Conservation (phyloP, 1,140 invertebrate species). For the Tetramorium alpestre region DNA sequence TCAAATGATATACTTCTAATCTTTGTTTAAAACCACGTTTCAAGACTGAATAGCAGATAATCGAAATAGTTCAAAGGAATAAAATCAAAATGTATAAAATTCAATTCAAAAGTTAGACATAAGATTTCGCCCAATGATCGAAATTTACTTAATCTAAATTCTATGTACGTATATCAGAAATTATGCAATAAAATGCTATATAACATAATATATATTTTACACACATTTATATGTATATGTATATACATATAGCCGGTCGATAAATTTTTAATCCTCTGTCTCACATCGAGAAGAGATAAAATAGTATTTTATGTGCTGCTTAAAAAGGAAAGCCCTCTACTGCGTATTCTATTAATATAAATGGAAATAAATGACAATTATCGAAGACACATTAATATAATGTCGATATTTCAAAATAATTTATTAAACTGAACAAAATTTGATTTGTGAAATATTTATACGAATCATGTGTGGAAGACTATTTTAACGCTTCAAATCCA, state of each 20-base stretch:
- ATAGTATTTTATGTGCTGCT: slow-evolving; percentile 17
- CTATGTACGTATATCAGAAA: no score
- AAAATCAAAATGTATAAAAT: no score
- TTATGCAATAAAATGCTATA: not conserved
- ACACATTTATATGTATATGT: no score
- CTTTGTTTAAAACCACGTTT: no score
- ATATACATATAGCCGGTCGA: slow-evolving; percentile 64
- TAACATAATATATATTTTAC: not conserved
- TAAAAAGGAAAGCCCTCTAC: not conserved
- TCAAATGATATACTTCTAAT: no score
- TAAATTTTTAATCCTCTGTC: slow-evolving; percentile 64
- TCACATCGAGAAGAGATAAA: slow-evolving; percentile 51
- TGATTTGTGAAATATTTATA: slow-evolving; percentile 5
- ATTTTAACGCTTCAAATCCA: slow-evolving; percentile 22
- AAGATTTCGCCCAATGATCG: no score
- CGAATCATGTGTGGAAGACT: slow-evolving; percentile 37
- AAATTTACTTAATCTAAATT: no score
- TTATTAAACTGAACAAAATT: slow-evolving; percentile 44
- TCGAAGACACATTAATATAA: slow-evolving; percentile 4
- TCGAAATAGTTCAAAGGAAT: no score
- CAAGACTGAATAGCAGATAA: no score
- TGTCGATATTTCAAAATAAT: slow-evolving; percentile 29
- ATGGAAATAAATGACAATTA: slow-evolving; percentile 28
- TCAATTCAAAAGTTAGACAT: no score
- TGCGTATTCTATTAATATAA: slow-evolving; percentile 24